phyloP scores from a whole-genome alignment of 2,797 vertebrate species.

The Morus bassanus region DNA sequence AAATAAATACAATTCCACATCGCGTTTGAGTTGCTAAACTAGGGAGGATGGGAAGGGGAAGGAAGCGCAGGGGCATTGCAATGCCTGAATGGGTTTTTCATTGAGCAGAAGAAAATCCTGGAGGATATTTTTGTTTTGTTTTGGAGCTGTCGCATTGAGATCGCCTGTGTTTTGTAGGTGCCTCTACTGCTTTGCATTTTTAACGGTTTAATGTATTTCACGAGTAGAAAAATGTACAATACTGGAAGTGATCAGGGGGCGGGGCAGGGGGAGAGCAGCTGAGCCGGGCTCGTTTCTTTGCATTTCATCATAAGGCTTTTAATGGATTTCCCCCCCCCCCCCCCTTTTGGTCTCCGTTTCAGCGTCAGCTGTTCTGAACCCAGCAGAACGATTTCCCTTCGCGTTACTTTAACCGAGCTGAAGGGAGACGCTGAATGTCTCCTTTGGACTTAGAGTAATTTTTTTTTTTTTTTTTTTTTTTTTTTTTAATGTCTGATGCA shows the following conservation, averaged over 20 bases:
- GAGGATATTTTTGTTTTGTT: constrained; percentile 4
- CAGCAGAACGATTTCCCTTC: neutral
- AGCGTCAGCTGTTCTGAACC: constrained; percentile 35
- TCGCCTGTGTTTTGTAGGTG: constrained; percentile 44
- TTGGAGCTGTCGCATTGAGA: neutral
- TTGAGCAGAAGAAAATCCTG: constrained; percentile 23
- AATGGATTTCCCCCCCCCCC: neutral
- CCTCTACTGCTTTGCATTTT: constrained; percentile 35
- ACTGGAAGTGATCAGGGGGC: constrained; percentile 54
- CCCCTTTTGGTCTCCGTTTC: neutral
- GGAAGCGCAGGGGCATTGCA: neutral
- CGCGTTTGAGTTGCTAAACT: constrained; percentile 8
- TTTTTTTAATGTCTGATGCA: constrained; percentile 16
- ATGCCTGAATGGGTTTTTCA: neutral
- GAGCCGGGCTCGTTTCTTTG: constrained; percentile 43
- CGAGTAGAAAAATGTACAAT: constrained; percentile 44
- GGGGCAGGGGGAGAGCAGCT: constrained; percentile 60
- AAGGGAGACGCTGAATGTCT: neutral
- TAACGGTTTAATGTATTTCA: constrained; percentile 42
- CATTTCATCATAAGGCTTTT: constrained; percentile 64
- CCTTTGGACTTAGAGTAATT: neutral
- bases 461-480: too few relatives aligned
- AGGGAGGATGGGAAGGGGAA: neutral
- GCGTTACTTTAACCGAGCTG: neutral
- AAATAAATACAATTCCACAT: constrained; percentile 56